A percentile compares a stretch with the other conserved stretches of the same genome.
Conservation (phyloP, 2,797 vertebrate genomes). For the Sciaenops ocellatus region DNA sequence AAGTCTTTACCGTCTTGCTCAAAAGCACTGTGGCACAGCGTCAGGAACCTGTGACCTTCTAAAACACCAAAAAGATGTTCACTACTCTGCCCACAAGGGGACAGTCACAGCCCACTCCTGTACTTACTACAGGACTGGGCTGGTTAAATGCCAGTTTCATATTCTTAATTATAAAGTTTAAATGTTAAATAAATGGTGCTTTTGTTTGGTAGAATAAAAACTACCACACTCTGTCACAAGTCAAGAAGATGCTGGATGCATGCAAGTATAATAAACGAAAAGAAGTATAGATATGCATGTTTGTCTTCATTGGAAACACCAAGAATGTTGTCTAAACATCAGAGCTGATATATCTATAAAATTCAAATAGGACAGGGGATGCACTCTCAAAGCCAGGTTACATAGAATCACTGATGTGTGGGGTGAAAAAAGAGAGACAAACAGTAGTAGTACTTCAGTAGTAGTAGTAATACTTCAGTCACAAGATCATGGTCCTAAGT, state of each 20-base stretch:
- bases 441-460: neutral
- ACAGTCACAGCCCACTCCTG: slow-evolving; percentile 49
- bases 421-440: too few species aligned
- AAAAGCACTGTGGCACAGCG: neutral
- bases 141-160: neutral
- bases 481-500: too few species aligned
- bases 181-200: neutral
- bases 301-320: neutral
- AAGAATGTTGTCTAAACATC: neutral
- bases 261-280: neutral
- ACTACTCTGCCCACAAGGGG: slow-evolving; percentile 66
- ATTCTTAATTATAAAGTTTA: too few species aligned
- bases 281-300: too few species aligned
- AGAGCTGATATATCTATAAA: neutral
- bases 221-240: too few species aligned
- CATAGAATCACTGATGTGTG: too few species aligned
- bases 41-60: neutral
- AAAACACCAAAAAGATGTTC: neutral
- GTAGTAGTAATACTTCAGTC: neutral
- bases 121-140: too few species aligned
- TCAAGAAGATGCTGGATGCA: neutral
- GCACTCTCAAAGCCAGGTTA: too few species aligned
- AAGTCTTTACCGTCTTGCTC: neutral
- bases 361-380: neutral
- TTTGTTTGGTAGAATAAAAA: neutral